Conservation (phyloP, 2,888 invertebrate species). For the Dinocampus coccinellae region DNA sequence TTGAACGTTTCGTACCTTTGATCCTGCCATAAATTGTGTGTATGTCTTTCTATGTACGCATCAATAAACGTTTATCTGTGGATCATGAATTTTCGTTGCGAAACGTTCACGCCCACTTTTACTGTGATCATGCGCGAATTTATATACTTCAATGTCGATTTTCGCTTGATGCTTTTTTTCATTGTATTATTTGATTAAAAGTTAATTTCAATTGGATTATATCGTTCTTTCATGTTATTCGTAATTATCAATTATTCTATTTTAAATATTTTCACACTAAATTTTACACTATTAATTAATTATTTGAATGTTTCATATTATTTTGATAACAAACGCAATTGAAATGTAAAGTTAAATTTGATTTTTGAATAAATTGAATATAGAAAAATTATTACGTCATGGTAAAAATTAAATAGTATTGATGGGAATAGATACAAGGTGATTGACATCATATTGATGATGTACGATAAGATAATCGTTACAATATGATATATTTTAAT, state of each 20-base stretch:
- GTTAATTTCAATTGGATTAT: conserved; percentile 23
- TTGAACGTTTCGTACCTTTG: conserved; percentile 21
- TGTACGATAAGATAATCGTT: too few relatives aligned
- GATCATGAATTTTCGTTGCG: conserved; percentile 45
- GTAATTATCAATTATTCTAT: neutral
- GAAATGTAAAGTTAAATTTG: too few relatives aligned
- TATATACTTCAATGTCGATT: conserved; percentile 9
- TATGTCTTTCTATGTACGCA: conserved; percentile 21
- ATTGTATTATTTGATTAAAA: conserved; percentile 15
- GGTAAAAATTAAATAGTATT: too few relatives aligned
- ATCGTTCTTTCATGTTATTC: conserved; percentile 8
- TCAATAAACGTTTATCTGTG: conserved; percentile 38
- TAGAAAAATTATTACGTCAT: too few relatives aligned
- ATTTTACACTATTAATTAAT: too few relatives aligned
- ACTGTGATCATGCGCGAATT: conserved; percentile 36
- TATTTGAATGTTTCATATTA: too few relatives aligned
- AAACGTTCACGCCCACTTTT: conserved; percentile 34
- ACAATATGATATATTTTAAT: too few relatives aligned
- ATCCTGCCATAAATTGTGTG: conserved; percentile 36
- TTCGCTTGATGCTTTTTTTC: conserved; percentile 12
- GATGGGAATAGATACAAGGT: too few relatives aligned
- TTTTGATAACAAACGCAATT: too few relatives aligned
- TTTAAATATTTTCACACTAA: too few relatives aligned
- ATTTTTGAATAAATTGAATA: too few relatives aligned
- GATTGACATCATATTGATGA: too few relatives aligned